Evolutionary conservation across 1,140 invertebrate species (phyloP).

Genomic region (Delia radicum): DNA sequence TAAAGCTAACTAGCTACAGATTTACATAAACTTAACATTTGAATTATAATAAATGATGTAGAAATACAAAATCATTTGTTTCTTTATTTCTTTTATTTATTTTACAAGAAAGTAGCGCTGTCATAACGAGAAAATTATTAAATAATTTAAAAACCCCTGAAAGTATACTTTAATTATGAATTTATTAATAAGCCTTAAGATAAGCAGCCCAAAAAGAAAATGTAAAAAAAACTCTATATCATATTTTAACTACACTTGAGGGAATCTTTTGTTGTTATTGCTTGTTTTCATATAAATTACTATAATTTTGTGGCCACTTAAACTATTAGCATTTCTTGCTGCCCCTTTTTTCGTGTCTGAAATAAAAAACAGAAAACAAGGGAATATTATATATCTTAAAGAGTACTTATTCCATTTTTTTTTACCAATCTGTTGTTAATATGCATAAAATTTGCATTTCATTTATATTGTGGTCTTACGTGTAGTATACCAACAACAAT

Average conservation of each 20-base stretch:
- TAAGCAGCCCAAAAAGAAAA: not conserved
- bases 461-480: not conserved
- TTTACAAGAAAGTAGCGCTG: too few relatives aligned
- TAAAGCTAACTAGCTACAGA: not conserved
- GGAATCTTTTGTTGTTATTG: not conserved
- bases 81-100: too few relatives aligned
- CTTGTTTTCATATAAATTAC: not conserved
- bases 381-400: not conserved
- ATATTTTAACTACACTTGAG: not conserved
- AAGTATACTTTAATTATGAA: conserved; percentile 1
- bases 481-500: not conserved
- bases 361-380: not conserved
- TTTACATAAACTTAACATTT: not conserved
- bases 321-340: conserved; percentile 14
- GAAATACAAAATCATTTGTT: too few relatives aligned
- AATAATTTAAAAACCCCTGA: not conserved
- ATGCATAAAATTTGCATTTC: conserved; percentile 23
- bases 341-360: not conserved
- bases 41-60: not conserved
- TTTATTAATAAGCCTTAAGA: not conserved
- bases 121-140: not conserved
- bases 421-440: conserved; percentile 24
- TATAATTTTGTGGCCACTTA: conserved; percentile 18
- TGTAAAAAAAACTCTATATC: not conserved
- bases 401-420: not conserved